Base-by-base conservation (phyloP, 1,140 invertebrate species). In the Eupristina koningsbergeri region DNA sequence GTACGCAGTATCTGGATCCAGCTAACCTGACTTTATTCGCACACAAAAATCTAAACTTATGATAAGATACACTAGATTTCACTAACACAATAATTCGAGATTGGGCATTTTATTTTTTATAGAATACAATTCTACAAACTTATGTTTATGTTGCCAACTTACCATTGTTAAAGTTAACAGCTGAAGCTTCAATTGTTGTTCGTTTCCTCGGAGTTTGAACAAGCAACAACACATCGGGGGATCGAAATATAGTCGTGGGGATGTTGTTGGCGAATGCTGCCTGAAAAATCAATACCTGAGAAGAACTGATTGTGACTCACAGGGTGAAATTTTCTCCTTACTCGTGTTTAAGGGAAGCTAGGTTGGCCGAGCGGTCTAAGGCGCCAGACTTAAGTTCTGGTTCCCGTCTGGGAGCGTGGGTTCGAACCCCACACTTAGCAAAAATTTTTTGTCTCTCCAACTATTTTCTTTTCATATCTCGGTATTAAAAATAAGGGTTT, bases 361-460 rank as follows among this genome's bases (percentile, higher is more conserved):
- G 90, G 92, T 93, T 93, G 92, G 92, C 92, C 92, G 92, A 93
- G 92, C 91, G 92, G 92, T 93, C 93, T 93, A 93, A 93, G 93
- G 93, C 92, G 92, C 92, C 92, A 93, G 93, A 93, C 89, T 93
- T 93, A 93, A 93, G 93, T 86, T 93, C 93, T 93, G 93, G 93
- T 93, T 93, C 92, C 92, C 92, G 83, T 86, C 84, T 87, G 93
- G 92, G 93, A 93, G 92, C 93, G 93, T 93, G 93, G 92, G 93
- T 93, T 93, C 93, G 93, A 93, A 93, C 92, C 92, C 92, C 92
- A 93, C 92, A 93, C 92, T 90, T 93, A 92, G 92, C 92, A 93
- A 90, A n/a, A 15, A 86, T 88, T 90, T 91, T 89, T 90, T 50
- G 47, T 15, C 84, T 82, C n/a, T n/a, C n/a, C n/a, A n/a, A n/a